A percentile compares a stretch with the other conserved stretches of the same genome.
Evolutionary conservation across 1,140 invertebrate species (phyloP).

Genomic region (Tribolium madens): DNA sequence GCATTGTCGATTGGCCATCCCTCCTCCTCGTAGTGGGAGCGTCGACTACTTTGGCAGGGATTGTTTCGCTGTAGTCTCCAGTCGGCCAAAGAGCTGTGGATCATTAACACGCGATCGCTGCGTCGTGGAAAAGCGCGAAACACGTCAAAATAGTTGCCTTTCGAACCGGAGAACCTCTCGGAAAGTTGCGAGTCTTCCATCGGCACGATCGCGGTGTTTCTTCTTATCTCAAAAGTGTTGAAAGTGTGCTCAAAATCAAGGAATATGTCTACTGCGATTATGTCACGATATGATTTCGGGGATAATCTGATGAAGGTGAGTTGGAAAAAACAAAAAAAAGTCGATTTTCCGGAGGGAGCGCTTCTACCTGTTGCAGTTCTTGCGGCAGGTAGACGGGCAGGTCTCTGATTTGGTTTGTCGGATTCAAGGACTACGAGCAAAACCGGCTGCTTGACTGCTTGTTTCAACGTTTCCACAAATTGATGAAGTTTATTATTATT

Average conservation of each 20-base stretch:
- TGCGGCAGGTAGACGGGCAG: slow-evolving; percentile 36
- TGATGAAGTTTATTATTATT: background rate
- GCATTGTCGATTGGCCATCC: background rate
- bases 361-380: slow-evolving; percentile 24
- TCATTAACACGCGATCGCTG: slow-evolving; percentile 56
- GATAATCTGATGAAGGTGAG: slow-evolving; percentile 64
- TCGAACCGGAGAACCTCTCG: background rate
- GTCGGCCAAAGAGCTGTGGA: slow-evolving; percentile 40
- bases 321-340: slow-evolving; percentile 32
- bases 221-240: background rate
- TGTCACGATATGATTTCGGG: slow-evolving; percentile 64
- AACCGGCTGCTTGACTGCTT: slow-evolving; percentile 26
- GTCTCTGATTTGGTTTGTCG: slow-evolving; percentile 1
- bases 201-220: slow-evolving; percentile 51
- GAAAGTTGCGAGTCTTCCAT: slow-evolving; percentile 61
- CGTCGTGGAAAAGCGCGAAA: slow-evolving; percentile 60
- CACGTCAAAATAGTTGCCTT: background rate
- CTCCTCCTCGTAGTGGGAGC: slow-evolving; percentile 12
- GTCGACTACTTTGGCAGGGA: slow-evolving; percentile 29
- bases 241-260: slow-evolving; percentile 54
- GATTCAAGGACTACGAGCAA: slow-evolving; percentile 30
- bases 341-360: background rate
- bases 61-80: slow-evolving; percentile 1
- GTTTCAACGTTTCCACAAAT: slow-evolving; percentile 21
- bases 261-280: slow-evolving; percentile 65